Conservation (phyloP, 2,113 vertebrate genomes). For the Psittacus erithacus region DNA sequence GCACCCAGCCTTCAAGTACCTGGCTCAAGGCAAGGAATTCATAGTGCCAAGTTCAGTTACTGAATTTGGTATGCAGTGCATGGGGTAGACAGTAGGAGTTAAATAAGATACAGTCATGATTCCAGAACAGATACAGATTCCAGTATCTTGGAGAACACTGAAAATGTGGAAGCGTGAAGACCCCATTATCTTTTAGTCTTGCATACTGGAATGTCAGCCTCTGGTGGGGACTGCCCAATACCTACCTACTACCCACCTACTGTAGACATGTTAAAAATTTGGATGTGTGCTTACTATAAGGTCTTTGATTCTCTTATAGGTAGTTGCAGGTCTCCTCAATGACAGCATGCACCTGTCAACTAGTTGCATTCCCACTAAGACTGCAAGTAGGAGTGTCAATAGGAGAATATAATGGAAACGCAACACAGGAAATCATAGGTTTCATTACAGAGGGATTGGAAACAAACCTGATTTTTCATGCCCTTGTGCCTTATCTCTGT, state of each 20-base stretch:
- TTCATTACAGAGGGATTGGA: neutral
- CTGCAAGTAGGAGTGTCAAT: neutral
- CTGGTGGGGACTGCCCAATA: neutral
- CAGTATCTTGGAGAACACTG: neutral
- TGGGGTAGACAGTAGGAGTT: neutral
- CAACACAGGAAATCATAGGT: neutral
- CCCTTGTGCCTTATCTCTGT: neutral
- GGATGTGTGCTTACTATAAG: neutral
- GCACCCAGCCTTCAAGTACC: neutral
- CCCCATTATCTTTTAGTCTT: neutral
- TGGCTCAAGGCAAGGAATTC: neutral
- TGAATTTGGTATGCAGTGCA: neutral
- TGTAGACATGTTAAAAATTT: neutral
- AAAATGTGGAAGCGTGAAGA: neutral
- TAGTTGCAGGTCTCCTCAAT: neutral
- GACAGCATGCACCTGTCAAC: neutral
- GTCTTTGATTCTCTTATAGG: neutral
- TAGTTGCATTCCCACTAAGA: neutral
- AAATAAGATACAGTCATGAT: neutral
- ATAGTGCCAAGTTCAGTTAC: neutral
- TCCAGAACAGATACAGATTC: neutral
- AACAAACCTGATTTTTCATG: neutral
- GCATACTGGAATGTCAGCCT: neutral
- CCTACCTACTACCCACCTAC: neutral
- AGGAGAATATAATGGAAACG: neutral